Evolutionary conservation across 1,140 invertebrate genomes (phyloP).

Genomic region (Sarcophaga peregrina): DNA sequence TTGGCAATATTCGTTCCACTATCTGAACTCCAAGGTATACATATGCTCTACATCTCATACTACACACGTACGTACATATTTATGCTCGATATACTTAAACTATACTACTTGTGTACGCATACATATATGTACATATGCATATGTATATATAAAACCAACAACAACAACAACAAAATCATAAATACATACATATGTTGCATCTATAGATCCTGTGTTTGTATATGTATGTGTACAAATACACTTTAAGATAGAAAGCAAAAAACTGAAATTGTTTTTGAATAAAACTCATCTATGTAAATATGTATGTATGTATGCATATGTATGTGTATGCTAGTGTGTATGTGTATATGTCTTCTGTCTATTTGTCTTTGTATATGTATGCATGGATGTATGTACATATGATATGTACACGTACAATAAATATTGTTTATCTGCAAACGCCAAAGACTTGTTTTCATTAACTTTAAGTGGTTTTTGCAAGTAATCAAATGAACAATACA

Average conservation of each 20-base stretch:
- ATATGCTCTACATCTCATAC: not conserved
- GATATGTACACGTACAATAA: constrained; percentile 26
- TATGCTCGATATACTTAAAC: not conserved
- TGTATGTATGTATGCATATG: too few species aligned
- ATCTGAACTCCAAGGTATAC: not conserved
- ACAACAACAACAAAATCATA: not conserved
- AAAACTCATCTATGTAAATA: too few species aligned
- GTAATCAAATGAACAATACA: constrained; percentile 39
- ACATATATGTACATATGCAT: not conserved
- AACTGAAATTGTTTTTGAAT: not conserved
- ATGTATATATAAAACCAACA: not conserved
- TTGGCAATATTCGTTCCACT: constrained; percentile 21
- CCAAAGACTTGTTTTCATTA: constrained; percentile 41
- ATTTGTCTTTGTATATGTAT: not conserved
- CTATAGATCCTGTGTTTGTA: not conserved
- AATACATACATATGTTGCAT: not conserved
- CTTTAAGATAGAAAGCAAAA: not conserved
- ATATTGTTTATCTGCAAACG: constrained; percentile 39
- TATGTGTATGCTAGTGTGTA: too few species aligned
- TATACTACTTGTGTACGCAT: not conserved
- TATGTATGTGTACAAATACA: not conserved
- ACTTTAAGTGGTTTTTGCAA: constrained; percentile 40
- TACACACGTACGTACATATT: not conserved
- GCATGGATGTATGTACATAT: too few species aligned
- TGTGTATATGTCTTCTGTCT: too few species aligned